These are phyloP conservation scores for Tenualosa ilisha DNA, from an alignment of 2,797 vertebrate genomes.

Conservation along the genomic window DNA sequence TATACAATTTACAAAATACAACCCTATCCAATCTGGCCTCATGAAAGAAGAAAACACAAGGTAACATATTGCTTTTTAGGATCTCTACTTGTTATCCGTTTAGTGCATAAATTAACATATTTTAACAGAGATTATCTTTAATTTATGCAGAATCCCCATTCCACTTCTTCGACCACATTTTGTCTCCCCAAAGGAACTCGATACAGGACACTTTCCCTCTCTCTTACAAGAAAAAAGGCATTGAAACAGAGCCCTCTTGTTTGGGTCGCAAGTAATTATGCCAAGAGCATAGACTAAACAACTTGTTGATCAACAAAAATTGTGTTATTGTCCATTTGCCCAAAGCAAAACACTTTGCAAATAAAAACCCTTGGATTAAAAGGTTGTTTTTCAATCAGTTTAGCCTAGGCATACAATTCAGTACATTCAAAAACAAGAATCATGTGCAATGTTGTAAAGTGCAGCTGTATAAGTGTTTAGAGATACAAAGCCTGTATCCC, in stretches of 20 bases:
- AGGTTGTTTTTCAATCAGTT: not conserved
- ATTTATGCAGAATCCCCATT: slow-evolving; percentile 65
- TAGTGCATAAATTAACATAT: slow-evolving; percentile 75
- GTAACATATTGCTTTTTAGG: slow-evolving; percentile 50
- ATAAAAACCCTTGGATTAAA: not conserved
- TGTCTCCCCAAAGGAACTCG: slow-evolving; percentile 43
- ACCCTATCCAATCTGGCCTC: not conserved
- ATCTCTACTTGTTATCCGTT: slow-evolving; percentile 43
- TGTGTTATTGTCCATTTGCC: not conserved
- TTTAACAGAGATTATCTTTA: slow-evolving; percentile 70
- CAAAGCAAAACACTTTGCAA: not conserved
- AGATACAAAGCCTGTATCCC: slow-evolving; percentile 11
- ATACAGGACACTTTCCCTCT: slow-evolving; percentile 32
- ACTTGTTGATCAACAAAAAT: not conserved
- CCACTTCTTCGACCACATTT: slow-evolving; percentile 70
- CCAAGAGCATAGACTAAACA: slow-evolving; percentile 17
- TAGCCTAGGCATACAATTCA: not conserved
- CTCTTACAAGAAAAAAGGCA: not conserved
- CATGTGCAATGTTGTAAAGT: slow-evolving; percentile 16
- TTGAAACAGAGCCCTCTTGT: slow-evolving; percentile 25
- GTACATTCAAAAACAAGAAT: not conserved
- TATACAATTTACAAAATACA: not conserved
- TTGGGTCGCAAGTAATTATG: slow-evolving; percentile 3
- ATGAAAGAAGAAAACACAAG: slow-evolving; percentile 45
- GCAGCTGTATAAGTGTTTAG: not conserved